Conservation (phyloP, 1,140 invertebrate genomes). For the Brachionus sp. region DNA sequence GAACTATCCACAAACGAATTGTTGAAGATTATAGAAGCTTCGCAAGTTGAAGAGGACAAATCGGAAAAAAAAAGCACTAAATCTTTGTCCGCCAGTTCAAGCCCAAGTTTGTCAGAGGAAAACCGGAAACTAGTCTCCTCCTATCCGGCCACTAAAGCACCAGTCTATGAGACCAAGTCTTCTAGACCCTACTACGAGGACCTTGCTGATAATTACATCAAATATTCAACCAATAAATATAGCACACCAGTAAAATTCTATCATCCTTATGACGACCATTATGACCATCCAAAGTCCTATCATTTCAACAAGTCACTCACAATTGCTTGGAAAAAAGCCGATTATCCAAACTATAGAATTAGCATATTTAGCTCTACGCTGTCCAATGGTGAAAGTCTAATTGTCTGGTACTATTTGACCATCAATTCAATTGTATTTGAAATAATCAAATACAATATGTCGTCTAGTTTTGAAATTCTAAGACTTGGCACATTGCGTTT, state of each 20-base stretch:
- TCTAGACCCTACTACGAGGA: neutral
- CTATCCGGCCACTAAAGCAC: neutral
- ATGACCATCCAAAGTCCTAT: neutral
- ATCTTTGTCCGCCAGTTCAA: neutral
- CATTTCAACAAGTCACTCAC: neutral
- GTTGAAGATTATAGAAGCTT: neutral
- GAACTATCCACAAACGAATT: neutral
- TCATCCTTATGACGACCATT: neutral
- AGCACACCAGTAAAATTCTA: neutral
- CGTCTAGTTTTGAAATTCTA: neutral
- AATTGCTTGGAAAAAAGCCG: neutral
- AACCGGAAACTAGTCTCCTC: neutral
- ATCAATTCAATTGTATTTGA: conserved; percentile 30
- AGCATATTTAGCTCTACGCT: neutral
- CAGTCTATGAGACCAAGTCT: neutral
- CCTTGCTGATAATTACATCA: no score
- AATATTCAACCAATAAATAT: neutral
- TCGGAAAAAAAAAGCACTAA: neutral
- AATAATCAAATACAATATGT: neutral
- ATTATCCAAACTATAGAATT: neutral
- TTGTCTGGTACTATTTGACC: conserved; percentile 10
- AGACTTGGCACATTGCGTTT: neutral
- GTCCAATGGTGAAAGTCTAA: neutral
- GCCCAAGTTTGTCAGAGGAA: neutral
- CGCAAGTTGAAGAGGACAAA: neutral